Percentiles rank a stretch among this genome's conserved stretches.
These are phyloP conservation scores for Podabrus alpinus DNA, from an alignment of 2,888 invertebrate species.

Conservation along the genomic window DNA sequence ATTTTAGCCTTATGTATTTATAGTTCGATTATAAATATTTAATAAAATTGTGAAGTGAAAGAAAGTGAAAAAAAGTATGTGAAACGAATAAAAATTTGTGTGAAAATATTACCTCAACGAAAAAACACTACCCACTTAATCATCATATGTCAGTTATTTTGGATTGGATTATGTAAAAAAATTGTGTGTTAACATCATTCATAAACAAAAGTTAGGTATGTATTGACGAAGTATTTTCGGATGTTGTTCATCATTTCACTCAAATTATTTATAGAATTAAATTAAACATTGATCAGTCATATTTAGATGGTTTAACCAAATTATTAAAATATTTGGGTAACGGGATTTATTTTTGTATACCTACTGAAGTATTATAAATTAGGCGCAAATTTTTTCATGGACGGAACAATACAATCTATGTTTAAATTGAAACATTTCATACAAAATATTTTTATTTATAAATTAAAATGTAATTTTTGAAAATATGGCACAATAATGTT, in stretches of 20 bases:
- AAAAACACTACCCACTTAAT: neutral
- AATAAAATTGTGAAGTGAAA: neutral
- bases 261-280: conserved; percentile 3
- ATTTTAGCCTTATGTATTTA: conserved; percentile 19
- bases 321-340: neutral
- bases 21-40: conserved; percentile 19
- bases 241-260: conserved; percentile 4
- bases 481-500: neutral
- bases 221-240: conserved; percentile 4
- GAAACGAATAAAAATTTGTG: neutral
- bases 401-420: neutral
- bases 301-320: neutral
- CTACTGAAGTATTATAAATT: neutral
- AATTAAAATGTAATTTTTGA: neutral
- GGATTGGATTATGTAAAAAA: neutral
- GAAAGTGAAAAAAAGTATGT: neutral
- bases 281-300: conserved; percentile 1
- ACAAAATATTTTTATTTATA: neutral
- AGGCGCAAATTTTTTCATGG: neutral
- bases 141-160: neutral
- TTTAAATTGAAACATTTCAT: neutral
- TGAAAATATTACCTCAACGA: neutral
- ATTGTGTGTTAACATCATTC: neutral
- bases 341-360: neutral
- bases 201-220: conserved; percentile 1